These are phyloP conservation scores for Folsomia candida DNA, from an alignment of 2,888 invertebrate species.

Conservation along the genomic window DNA sequence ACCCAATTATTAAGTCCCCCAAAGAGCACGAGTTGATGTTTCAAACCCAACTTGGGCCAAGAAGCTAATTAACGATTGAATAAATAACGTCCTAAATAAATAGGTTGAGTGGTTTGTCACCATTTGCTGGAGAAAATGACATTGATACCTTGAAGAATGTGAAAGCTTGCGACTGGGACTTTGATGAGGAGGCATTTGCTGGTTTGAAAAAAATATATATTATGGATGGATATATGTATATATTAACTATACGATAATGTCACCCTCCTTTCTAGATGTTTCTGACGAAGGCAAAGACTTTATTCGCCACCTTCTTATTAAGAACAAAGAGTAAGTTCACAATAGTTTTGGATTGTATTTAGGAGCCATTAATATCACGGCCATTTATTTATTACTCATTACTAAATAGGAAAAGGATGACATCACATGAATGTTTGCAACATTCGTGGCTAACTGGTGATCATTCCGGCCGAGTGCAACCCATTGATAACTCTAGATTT, in stretches of 20 bases:
- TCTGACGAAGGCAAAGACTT: slow-evolving; percentile 98
- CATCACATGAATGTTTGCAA: slow-evolving; percentile 92
- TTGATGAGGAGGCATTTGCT: slow-evolving; percentile 91
- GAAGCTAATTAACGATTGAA: neutral
- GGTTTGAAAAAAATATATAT: neutral
- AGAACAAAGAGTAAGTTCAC: slow-evolving; percentile 81
- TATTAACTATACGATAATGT: neutral
- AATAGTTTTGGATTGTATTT: too few relatives aligned
- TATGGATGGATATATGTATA: neutral
- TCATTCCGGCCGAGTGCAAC: slow-evolving; percentile 69
- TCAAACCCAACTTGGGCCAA: too few relatives aligned
- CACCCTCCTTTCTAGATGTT: slow-evolving; percentile 61
- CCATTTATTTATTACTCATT: neutral
- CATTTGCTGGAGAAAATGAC: slow-evolving; percentile 98
- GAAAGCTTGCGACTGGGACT: slow-evolving; percentile 98
- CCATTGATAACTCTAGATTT: slow-evolving; percentile 80
- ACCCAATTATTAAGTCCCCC: too few relatives aligned
- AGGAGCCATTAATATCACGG: neutral
- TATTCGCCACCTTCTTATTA: slow-evolving; percentile 84
- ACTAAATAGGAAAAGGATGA: slow-evolving; percentile 80
- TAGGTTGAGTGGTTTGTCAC: slow-evolving; percentile 93
- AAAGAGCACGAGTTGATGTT: too few relatives aligned
- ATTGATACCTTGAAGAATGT: slow-evolving; percentile 97
- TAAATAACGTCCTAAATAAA: neutral
- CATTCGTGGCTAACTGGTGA: slow-evolving; percentile 95